phyloP scores from a whole-genome alignment of 2,888 invertebrate species.

The Tromatobia lineatoria region DNA sequence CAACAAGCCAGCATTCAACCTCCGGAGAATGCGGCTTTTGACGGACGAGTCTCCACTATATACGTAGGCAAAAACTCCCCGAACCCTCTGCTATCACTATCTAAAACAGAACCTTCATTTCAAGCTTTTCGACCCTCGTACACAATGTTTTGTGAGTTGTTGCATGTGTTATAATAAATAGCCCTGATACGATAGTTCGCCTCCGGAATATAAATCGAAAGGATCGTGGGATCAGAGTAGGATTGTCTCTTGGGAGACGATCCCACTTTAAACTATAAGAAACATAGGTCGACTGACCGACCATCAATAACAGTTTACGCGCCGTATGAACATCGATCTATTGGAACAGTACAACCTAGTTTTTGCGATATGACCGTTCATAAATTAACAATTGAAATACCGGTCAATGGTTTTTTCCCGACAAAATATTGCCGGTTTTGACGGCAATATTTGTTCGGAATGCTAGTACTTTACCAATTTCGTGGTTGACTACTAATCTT shows the following conservation, averaged over 20 bases:
- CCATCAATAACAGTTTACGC: slow-evolving; percentile 33
- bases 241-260: slow-evolving; percentile 32
- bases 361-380: not conserved
- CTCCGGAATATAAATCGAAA: slow-evolving; percentile 43
- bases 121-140: slow-evolving; percentile 36
- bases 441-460: not conserved
- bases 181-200: slow-evolving; percentile 11
- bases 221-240: slow-evolving; percentile 23
- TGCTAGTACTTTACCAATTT: not conserved
- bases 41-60: slow-evolving; percentile 4
- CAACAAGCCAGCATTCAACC: slow-evolving; percentile 51
- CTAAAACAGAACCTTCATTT: slow-evolving; percentile 37
- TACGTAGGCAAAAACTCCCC: slow-evolving; percentile 16
- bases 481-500: not conserved
- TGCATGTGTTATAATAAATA: slow-evolving; percentile 11
- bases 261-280: slow-evolving; percentile 47
- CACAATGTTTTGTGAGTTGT: slow-evolving; percentile 22
- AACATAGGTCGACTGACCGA: slow-evolving; percentile 13
- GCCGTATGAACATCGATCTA: slow-evolving; percentile 12
- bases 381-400: not conserved
- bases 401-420: too few relatives aligned
- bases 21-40: slow-evolving; percentile 46
- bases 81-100: slow-evolving; percentile 1
- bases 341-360: slow-evolving; percentile 1
- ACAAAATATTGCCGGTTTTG: too few relatives aligned